Conservation (phyloP, 92 coral and sea anemone genomes). For the Desmophyllum pertusum region DNA sequence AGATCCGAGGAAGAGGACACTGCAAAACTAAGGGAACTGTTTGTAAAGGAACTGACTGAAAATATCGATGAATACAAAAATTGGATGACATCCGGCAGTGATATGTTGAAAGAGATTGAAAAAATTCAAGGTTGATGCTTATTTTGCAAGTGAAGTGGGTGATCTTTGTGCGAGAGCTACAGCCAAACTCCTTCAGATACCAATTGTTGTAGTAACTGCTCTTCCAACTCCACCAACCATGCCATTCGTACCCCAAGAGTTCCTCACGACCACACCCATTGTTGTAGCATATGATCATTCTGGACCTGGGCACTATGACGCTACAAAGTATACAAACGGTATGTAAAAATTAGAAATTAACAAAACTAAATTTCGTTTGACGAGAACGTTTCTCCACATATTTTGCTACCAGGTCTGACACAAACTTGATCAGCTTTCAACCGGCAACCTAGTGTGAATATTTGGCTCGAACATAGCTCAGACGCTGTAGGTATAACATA, state of each 20-base stretch:
- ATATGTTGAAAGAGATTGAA: constrained; percentile 39
- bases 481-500: too few relatives aligned
- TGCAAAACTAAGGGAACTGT: constrained; percentile 27
- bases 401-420: not conserved
- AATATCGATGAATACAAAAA: constrained; percentile 69
- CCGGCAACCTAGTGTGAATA: too few relatives aligned
- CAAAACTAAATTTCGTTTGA: too few relatives aligned
- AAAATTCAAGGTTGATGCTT: constrained; percentile 64
- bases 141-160: constrained; percentile 78
- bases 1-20: constrained; percentile 53
- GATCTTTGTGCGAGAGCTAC: constrained; percentile 74
- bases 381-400: too few relatives aligned
- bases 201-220: constrained; percentile 72
- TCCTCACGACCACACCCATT: constrained; percentile 61
- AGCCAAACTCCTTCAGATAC: constrained; percentile 63
- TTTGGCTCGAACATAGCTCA: too few relatives aligned
- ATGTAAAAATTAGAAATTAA: too few relatives aligned
- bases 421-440: too few relatives aligned
- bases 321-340: constrained; percentile 66
- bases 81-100: constrained; percentile 66
- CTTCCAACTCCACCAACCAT: constrained; percentile 60
- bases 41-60: constrained; percentile 26
- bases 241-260: constrained; percentile 75
- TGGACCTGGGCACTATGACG: constrained; percentile 85
- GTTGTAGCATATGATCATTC: constrained; percentile 75